Percentiles rank a stretch among this genome's conserved stretches.
phyloP scores from a whole-genome alignment of 2,113 vertebrate genomes.

The Capreolus pygargus region DNA sequence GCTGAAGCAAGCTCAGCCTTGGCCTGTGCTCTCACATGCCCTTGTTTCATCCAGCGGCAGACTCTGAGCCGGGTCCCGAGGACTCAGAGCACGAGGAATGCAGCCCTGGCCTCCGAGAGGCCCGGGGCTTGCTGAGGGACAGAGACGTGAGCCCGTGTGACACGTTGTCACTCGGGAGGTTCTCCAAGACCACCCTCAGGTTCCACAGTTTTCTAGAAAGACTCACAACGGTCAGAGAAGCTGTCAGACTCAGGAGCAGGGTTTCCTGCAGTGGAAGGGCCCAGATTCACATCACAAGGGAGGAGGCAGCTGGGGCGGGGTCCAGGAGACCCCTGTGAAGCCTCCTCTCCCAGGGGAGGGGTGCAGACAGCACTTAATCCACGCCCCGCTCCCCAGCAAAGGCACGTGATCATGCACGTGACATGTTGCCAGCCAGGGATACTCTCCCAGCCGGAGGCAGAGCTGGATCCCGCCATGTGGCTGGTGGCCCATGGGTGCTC shows the following conservation, averaged over 20 bases:
- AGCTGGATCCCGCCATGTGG: background rate
- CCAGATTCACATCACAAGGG: background rate
- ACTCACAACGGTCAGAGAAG: background rate
- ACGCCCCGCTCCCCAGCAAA: background rate
- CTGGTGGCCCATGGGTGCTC: background rate
- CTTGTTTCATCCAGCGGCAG: background rate
- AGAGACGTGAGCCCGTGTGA: background rate
- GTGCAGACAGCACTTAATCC: background rate
- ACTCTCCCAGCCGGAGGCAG: background rate
- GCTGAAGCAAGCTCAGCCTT: background rate
- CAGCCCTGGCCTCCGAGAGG: background rate
- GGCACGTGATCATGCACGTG: fast-evolving
- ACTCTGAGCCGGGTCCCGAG: background rate
- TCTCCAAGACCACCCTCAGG: background rate
- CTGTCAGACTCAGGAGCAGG: background rate
- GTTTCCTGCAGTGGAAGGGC: background rate
- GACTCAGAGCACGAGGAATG: fast-evolving
- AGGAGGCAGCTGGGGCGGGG: background rate
- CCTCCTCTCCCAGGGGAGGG: too few relatives aligned
- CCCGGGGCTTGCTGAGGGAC: background rate
- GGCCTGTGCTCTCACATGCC: fast-evolving
- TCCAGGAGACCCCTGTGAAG: background rate
- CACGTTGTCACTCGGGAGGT: background rate
- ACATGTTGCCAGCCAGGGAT: fast-evolving
- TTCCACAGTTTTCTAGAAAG: background rate